Evolutionary conservation across 2,113 vertebrate species (phyloP), one percentile per base, ranked within the genome.

Genomic region (Festucalex cinctus): DNA sequence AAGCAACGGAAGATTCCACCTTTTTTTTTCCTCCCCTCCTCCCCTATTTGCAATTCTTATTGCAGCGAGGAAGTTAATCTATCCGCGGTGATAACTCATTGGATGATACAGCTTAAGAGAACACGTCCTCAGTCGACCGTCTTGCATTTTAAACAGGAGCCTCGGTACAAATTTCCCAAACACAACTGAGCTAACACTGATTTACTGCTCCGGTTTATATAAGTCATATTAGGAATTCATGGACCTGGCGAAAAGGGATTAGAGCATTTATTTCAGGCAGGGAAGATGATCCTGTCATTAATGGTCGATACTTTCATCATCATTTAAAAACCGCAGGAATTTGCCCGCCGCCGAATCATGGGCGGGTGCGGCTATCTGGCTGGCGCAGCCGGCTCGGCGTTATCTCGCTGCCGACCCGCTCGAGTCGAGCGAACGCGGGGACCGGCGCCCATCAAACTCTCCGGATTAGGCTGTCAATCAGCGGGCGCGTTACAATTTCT

Each of bases 191-290:
- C 95, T 97, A 98, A 98, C 94, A 95, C 93, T 95, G 96, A 98
- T 98, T 95, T 96, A 97, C 97, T 95, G 95, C 94, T 91, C 93
- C 92, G 94, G 95, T 98, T 98, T 99, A 95, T 98, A 96, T 96
- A 98, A 98, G 94, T 98, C 94, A 92, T 98, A 99, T 99, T 98
- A 98, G 94, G 94, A 98, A 99, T 99, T 98, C 96, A 98, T 97
- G 95, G 96, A 98, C 95, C 95, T 96, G 96, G 96, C 95, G 54
- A 98, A 96, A 98, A 95, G 94, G 96, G 97, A 98, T 99, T 99
- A 98, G 93, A 96, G 94, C 94, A 89, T 98, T 98, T 98, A 98
- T 99, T 99, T 98, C 96, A 97, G 95, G 94, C 93, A 93, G 94
- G 91, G 93, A 57, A 95, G 96, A 99, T 98, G 96, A 99, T 98